Evolutionary conservation across 2,113 vertebrate species (phyloP), one percentile per base, ranked within the genome.

Genomic region (Lophura nycthemera): DNA sequence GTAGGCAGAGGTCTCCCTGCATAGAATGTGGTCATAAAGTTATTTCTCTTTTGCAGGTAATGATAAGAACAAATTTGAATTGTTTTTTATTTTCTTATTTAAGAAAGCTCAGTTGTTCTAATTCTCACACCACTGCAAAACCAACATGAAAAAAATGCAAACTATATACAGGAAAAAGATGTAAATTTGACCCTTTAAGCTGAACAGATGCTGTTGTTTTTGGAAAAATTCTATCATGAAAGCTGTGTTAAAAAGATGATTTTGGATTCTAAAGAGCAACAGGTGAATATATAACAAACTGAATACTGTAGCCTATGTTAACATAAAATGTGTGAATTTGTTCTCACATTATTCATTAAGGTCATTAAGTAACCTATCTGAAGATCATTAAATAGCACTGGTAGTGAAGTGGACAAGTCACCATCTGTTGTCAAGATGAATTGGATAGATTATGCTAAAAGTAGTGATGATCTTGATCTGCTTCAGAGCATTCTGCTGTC

Each of bases 171-270:
- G 32, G 15, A 14, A 18, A 72, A 67, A 9, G 8, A 2, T 2
- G 8, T 32, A 64, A 71, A 56, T 32, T 57, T 1, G 0, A 15
- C 43, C 11, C 8, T 32, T 0, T 25, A n/a, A 70, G 17, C 57
- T 70, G 36, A 72, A 61, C 38, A 42, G 8, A 42, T 22, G 4
- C 14, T 69, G 45, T 20, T 2, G 1, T 6, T 4, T 85, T 79
- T 90, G n/a, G 86, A 74, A 57, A 83, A 71, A 38, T 20, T 61
- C 14, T 17, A 29, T 74, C 11, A 59, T 17, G 25, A 70, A 79
- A 59, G 4, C 11, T 71, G 4, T 65, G 13, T 48, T 73, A 16
- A 66, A 64, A 59, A 25, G 8, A 5, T 59, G 18, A n/a, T 86
- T 73, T 61, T 48, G 17, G 29, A 25, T 83, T 83, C 27, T 52